Base-by-base conservation (phyloP, 2,113 vertebrate species). In the Strix aluco region DNA sequence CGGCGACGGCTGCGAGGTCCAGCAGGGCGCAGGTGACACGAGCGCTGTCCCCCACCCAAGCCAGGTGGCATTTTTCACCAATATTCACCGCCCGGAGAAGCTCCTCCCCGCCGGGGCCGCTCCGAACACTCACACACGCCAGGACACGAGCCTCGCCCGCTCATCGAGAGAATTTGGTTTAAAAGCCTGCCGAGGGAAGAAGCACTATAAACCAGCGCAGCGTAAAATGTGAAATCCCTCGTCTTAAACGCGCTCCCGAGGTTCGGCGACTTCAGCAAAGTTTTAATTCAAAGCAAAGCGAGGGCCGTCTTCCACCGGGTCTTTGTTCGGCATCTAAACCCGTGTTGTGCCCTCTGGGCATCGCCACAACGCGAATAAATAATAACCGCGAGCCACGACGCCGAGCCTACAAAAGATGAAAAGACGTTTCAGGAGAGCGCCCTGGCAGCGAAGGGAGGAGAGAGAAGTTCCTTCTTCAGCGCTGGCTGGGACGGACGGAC, bases 201-300 rank as follows among this genome's bases (percentile, higher is more conserved):
- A 42, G 65, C 36, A 4, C 34, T 9, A 11, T 4, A 13, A 32
- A 61, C 21, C 21, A 34, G 18, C 11, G 1, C 8, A 5, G 62
- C 1, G 15, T 14, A 17, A 55, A 36, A 47, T 1, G 10, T 12
- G 5, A 32, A 38, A 75, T 2, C 30, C 40, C 70, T 22, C 6
- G 0, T n/a, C 55, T 15, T 10, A 11, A 57, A 26, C 22, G 1
- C 3, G 1, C 19, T 65, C 36, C 65, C 1, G 1, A 26, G 29
- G 18, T 42, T 2, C 34, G 5, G n/a, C 0, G 7, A 36, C 65
- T 79, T 23, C 67, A 3, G 19, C 18, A 1, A 47, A 40, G 58
- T 15, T 30, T 20, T 20, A 57, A 65, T 20, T 29, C 13, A 4
- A 22, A 22, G 57, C 17, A 10, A 34, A 51, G 10, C 9, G 4